These are phyloP conservation scores for Sarcophaga caerulescens DNA, from an alignment of 2,888 invertebrate genomes.

Conservation along the genomic window DNA sequence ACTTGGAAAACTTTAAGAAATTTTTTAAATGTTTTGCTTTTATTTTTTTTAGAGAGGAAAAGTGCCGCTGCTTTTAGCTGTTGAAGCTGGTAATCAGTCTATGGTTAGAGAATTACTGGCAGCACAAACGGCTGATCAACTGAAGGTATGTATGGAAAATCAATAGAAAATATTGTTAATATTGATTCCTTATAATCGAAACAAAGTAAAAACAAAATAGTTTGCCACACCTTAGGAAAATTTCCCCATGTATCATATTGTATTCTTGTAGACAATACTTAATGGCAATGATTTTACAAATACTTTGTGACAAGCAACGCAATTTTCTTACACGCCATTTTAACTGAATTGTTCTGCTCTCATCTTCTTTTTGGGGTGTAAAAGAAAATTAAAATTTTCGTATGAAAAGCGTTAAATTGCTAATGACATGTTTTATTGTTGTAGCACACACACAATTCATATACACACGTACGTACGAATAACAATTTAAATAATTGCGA, in stretches of 20 bases:
- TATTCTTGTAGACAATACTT: no score
- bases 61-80: conserved; percentile 95
- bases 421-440: conserved; percentile 55
- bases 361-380: not conserved
- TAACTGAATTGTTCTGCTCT: conserved; percentile 14
- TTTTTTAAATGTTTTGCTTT: not conserved
- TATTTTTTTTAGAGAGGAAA: conserved; percentile 88
- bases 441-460: conserved; percentile 18
- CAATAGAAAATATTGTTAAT: not conserved
- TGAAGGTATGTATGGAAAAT: conserved; percentile 83
- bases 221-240: no score
- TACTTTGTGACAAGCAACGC: conserved; percentile 1
- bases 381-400: conserved; percentile 44
- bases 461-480: conserved; percentile 4
- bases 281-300: no score
- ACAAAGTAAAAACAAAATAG: not conserved
- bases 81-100: conserved; percentile 96
- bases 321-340: conserved; percentile 46
- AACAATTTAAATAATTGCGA: not conserved
- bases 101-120: conserved; percentile 96
- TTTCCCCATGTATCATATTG: no score
- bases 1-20: not conserved
- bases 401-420: conserved; percentile 60
- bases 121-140: conserved; percentile 93
- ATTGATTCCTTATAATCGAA: not conserved